phyloP scores from a whole-genome alignment of 2,888 invertebrate species.

The Mythimna pallens region DNA sequence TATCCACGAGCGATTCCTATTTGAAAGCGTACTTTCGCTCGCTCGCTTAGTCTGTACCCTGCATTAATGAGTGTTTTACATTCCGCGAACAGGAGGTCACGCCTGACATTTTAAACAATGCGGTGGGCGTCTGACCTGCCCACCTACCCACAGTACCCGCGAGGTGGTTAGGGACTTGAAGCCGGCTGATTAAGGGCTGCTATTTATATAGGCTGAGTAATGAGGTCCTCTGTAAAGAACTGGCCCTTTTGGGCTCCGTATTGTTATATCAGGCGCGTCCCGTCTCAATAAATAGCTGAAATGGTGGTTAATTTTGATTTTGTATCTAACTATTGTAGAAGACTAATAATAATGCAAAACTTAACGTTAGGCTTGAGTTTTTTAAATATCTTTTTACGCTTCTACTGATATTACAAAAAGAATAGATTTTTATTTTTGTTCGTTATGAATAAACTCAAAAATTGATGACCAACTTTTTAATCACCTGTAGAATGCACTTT shows the following conservation, averaged over 20 bases:
- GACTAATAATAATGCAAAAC: not conserved
- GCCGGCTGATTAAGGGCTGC: constrained; percentile 27
- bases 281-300: constrained; percentile 13
- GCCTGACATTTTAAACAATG: constrained; percentile 25
- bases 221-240: constrained; percentile 30
- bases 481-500: too few relatives aligned
- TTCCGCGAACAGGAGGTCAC: not conserved
- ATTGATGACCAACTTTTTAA: too few relatives aligned
- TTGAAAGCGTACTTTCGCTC: not conserved
- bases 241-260: constrained; percentile 4
- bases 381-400: not conserved
- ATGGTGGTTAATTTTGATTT: not conserved
- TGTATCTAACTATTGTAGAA: not conserved
- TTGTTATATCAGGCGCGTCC: constrained; percentile 16
- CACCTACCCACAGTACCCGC: not conserved
- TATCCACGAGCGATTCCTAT: not conserved
- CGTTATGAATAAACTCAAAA: too few relatives aligned
- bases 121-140: constrained; percentile 14
- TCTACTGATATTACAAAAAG: not conserved
- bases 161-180: constrained; percentile 1
- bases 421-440: too few relatives aligned
- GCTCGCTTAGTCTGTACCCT: not conserved
- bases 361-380: not conserved
- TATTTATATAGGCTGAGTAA: constrained; percentile 30
- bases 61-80: not conserved